Evolutionary conservation across 2,797 vertebrate species (phyloP).

Genomic region (Enteromius radiatus): DNA sequence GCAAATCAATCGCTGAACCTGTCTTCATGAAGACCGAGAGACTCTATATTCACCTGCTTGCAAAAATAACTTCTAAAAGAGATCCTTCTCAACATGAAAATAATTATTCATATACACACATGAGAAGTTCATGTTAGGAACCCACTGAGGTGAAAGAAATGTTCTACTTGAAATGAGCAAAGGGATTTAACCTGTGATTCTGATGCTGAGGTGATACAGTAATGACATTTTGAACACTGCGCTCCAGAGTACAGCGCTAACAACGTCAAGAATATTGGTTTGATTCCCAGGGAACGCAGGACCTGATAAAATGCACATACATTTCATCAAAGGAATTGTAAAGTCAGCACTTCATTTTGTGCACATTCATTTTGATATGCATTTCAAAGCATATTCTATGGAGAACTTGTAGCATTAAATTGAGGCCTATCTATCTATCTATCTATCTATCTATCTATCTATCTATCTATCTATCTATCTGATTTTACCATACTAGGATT

Average conservation of each 20-base stretch:
- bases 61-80: constrained; percentile 12
- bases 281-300: background rate
- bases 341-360: constrained; percentile 13
- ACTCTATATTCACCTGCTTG: background rate
- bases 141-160: constrained; percentile 45
- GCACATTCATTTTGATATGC: background rate
- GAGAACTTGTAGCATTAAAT: background rate
- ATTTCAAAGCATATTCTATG: constrained; percentile 2
- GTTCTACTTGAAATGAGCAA: constrained; percentile 54
- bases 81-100: background rate
- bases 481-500: no score
- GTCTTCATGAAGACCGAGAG: background rate
- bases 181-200: constrained; percentile 48
- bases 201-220: constrained; percentile 56
- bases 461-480: no score
- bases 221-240: constrained; percentile 53
- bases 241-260: background rate
- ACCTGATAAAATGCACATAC: background rate
- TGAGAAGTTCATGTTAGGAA: constrained; percentile 1
- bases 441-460: no score
- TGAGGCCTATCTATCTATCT: background rate
- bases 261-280: constrained; percentile 6
- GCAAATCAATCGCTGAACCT: constrained; percentile 20
- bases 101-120: constrained; percentile 3
- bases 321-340: background rate